A percentile compares a stretch with the other conserved stretches of the same genome.
Evolutionary conservation across 2,113 vertebrate genomes (phyloP).

Genomic region (Ptychochromis oligacanthus): DNA sequence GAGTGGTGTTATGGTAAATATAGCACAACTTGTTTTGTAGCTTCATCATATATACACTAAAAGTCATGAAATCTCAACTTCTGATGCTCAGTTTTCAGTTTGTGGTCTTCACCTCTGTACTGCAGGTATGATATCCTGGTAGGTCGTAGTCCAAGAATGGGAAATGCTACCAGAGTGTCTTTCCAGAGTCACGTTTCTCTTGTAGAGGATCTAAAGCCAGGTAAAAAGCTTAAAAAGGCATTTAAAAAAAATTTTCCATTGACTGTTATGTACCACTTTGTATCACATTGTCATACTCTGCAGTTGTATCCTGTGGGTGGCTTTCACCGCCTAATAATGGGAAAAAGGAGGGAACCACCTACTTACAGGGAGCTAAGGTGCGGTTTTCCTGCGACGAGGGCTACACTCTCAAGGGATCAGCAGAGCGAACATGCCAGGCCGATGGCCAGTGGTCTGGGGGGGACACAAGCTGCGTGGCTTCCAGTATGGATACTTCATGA

Average conservation of each 20-base stretch:
- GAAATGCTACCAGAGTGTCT: slow-evolving; percentile 79
- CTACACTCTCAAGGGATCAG: slow-evolving; percentile 79
- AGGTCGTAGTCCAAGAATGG: slow-evolving; percentile 78
- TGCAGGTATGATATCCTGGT: slow-evolving; percentile 78
- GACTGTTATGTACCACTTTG: neutral
- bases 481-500: slow-evolving; percentile 49
- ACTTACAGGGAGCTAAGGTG: slow-evolving; percentile 82
- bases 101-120: neutral
- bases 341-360: slow-evolving; percentile 81
- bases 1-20: neutral
- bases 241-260: neutral
- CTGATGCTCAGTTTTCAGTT: neutral
- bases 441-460: slow-evolving; percentile 84
- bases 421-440: slow-evolving; percentile 78
- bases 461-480: slow-evolving; percentile 68
- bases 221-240: slow-evolving; percentile 66
- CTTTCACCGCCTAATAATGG: slow-evolving; percentile 83
- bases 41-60: too few species aligned
- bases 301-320: slow-evolving; percentile 90
- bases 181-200: slow-evolving; percentile 76
- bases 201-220: slow-evolving; percentile 77
- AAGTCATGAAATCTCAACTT: neutral
- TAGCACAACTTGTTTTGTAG: neutral
- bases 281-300: neutral
- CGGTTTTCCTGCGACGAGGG: slow-evolving; percentile 79